Evolutionary conservation across 2,797 vertebrate species (phyloP).

Genomic region (Dallia pectoralis): DNA sequence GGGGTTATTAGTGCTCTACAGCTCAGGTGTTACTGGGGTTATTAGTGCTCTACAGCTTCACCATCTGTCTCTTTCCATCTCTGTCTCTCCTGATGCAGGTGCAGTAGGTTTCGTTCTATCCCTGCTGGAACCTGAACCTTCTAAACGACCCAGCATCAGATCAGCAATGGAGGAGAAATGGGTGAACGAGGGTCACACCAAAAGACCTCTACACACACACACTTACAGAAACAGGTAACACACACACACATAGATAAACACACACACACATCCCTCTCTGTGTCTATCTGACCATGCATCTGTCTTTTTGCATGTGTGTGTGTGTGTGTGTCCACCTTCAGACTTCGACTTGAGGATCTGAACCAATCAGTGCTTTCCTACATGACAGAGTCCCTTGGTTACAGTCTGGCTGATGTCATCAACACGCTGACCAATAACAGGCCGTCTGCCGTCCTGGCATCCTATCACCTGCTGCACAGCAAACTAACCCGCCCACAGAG

Average conservation of each 20-base stretch:
- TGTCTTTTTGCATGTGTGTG: not conserved
- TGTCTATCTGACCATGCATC: too few species aligned
- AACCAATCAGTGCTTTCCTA: conserved; percentile 75
- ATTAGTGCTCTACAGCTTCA: not conserved
- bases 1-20: too few species aligned
- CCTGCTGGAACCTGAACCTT: conserved; percentile 80
- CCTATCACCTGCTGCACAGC: conserved; percentile 80
- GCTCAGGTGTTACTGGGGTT: too few species aligned
- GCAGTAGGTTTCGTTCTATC: conserved; percentile 78
- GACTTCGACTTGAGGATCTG: conserved; percentile 73
- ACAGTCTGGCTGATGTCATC: conserved; percentile 73
- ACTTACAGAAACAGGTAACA: conserved; percentile 73
- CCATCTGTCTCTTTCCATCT: not conserved
- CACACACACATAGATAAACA: not conserved
- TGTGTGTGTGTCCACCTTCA: conserved; percentile 51
- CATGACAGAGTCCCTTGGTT: conserved; percentile 75
- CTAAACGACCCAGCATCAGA: conserved; percentile 75
- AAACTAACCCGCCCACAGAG: conserved; percentile 77
- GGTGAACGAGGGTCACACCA: conserved; percentile 77
- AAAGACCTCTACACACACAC: conserved; percentile 66
- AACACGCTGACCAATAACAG: conserved; percentile 77
- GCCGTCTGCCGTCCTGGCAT: conserved; percentile 79
- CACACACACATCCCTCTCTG: not conserved
- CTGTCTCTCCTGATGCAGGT: conserved; percentile 48
- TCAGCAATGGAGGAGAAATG: conserved; percentile 79